Evolutionary conservation across 2,888 invertebrate genomes (phyloP).

Genomic region (Thereva nobilitata): DNA sequence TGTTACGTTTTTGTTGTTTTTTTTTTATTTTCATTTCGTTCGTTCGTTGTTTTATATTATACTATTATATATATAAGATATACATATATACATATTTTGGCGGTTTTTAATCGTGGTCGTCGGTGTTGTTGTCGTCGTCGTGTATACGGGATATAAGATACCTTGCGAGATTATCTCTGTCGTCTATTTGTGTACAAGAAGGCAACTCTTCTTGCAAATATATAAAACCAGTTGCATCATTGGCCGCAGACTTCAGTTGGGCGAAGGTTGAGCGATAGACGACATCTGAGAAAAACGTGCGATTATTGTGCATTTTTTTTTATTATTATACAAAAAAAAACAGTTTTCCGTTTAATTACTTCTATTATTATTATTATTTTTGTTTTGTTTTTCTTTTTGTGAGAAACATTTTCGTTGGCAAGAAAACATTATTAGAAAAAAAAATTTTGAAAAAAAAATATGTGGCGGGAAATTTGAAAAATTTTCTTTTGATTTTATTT

Average conservation of each 20-base stretch:
- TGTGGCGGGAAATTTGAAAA: constrained; percentile 34
- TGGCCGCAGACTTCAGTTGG: constrained; percentile 59
- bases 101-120: background rate
- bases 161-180: constrained; percentile 22
- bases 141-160: constrained; percentile 2
- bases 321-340: no score
- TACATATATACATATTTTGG: background rate
- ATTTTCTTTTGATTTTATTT: background rate
- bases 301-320: constrained; percentile 7
- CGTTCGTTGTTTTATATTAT: background rate
- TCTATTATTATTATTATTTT: constrained; percentile 26
- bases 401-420: background rate
- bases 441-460: background rate
- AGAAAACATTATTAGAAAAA: no score
- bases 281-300: constrained; percentile 44
- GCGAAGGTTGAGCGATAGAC: constrained; percentile 50
- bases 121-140: constrained; percentile 2
- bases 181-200: constrained; percentile 35
- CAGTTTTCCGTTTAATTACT: constrained; percentile 23
- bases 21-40: background rate
- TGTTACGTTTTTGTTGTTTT: background rate
- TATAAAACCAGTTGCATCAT: constrained; percentile 60
- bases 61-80: background rate
- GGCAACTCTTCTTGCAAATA: constrained; percentile 47
- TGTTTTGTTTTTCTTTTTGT: constrained; percentile 6